Evolutionary conservation across 2,888 invertebrate species (phyloP), one percentile per base, ranked within the genome.

Genomic region (Maniola hyperantus): DNA sequence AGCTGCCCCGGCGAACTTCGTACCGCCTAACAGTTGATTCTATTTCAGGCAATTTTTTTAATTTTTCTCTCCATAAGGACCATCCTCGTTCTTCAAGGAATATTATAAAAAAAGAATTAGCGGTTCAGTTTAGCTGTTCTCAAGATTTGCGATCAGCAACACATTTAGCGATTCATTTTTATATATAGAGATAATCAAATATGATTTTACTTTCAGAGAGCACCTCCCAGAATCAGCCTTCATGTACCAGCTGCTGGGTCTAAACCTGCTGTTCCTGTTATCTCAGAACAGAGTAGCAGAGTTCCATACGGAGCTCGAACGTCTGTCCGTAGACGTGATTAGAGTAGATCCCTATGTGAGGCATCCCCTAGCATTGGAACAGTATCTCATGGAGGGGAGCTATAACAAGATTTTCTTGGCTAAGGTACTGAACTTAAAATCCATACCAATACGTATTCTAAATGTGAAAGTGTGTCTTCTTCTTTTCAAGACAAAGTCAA

Each of bases 361-460:
- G 71, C 98, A 99, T 81, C 99, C 99, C 0, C 93, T 99, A 11
- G 97, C 98, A 8, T 94, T 99, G 79, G 99, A 99, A 80, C 99
- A 99, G 85, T 99, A 98, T 85, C 94, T 99, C 64, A 99, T 99
- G 99, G 99, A 99, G 86, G 99, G 99, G 58, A 98, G 98, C 74
- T 99, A 99, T 83, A 99, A 99, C 84, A 99, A 99, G 90, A 97
- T 98, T 65, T 98, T 98, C 82, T 93, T 97, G 75, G 97, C 97
- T 0, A 97, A 97, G 88, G 96, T 94, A 75, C 26, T 26, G 26
- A 26, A 26, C 26, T 26, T 26, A 26, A 26, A 26, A 26, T 26
- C 26, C 26, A 26, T 26, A 26, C 26, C 4, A 26, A 26, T 2
- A n/a, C n/a, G n/a, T n/a, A 26, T 26, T 4, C 26, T 26, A 2